Base-by-base conservation (phyloP, 1,140 invertebrate genomes). In the Dryas iulia region DNA sequence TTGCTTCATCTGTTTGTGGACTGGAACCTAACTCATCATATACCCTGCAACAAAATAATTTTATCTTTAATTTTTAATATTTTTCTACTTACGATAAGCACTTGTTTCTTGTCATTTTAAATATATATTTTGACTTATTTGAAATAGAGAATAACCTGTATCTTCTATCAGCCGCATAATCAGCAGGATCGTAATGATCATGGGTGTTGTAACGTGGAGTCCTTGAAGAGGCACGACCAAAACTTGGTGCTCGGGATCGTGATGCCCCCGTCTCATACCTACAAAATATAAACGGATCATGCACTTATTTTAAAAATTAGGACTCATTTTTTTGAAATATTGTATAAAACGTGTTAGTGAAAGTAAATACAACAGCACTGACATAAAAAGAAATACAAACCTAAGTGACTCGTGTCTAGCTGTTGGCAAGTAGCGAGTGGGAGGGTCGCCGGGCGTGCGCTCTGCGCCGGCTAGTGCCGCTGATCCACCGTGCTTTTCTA, bases 401-500 rank as follows among this genome's bases (percentile, higher is more conserved):
- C 88, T 73, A 25, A 85, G 58, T 5, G 83, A 72, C 14, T 89
- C 86, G 67, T 91, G 87, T 33, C 87, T 77, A 2, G 84, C 59
- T 6, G 82, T 60, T 10, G 82, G 76, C 57, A 84, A 24, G 63
- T 86, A 91, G 7, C 87, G 81, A 8, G 79, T 68, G 5, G 79
- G 61, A 14, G 82, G 23, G 25, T 91, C 90, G 24, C 78, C 78
- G n/a, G 71, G 71, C 35, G 87, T 74, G 25, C 84, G 65, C 66
- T 91, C 89, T 5, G 82, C 70, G 23, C 86, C 79, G 26, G 82
- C 71, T 30, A 84, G 61, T 24, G 88, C 78, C n/a, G 82, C 78
- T 0, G 83, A 77, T 7, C 87, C 85, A 35, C 93, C 94, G 77
- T 96, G 95, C 76, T 96, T 96, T 81, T 98, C 97, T 76, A 98